Base-by-base conservation (phyloP, 2,888 invertebrate species). In the Spatulosminthurus flaviceps region DNA sequence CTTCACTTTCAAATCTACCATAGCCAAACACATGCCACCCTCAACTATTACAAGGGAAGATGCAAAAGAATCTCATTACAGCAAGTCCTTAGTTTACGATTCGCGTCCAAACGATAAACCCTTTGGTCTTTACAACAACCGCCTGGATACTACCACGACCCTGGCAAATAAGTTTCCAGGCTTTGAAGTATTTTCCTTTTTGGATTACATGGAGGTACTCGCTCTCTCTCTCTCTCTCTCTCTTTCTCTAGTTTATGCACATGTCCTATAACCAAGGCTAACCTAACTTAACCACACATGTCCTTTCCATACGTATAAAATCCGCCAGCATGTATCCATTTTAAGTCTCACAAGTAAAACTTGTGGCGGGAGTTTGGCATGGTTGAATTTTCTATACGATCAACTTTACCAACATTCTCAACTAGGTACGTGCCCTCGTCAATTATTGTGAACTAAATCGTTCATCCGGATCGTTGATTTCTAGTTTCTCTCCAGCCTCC, bases 401-500 rank as follows among this genome's bases (percentile, higher is more conserved):
- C 22, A 64, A 26, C 64, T 64, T 69, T 69, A 69, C 69, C 21
- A 69, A 69, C 69, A 64, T 71, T 34, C 21, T 41, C 70, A 71
- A 29, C 41, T 71, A 67, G 76, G 43, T 67, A 76, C 76, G 76
- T 76, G 76, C 76, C 67, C 76, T 76, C 76, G 76, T 76, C 76
- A 76, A 76, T 76, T 76, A 76, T 76, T 76, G 76, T 76, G 76
- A 76, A 43, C 76, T 76, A 76, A 76, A 76, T 76, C 76, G 67
- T 76, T 76, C 76, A 76, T 76, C 67, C 76, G 76, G 66, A 67
- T 76, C 67, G 67, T 43, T 76, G 75, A 76, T 76, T 76, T 22
- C 66, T 66, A 67, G 76, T 67, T 67, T 67, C 76, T 69, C 67
- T 76, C 67, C 28, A 66, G 34, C 64, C 24, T 51, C n/a, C 51